A percentile compares a stretch with the other conserved stretches of the same genome.
Conservation (phyloP, 2,113 vertebrate species). For the Mesocricetus auratus region DNA sequence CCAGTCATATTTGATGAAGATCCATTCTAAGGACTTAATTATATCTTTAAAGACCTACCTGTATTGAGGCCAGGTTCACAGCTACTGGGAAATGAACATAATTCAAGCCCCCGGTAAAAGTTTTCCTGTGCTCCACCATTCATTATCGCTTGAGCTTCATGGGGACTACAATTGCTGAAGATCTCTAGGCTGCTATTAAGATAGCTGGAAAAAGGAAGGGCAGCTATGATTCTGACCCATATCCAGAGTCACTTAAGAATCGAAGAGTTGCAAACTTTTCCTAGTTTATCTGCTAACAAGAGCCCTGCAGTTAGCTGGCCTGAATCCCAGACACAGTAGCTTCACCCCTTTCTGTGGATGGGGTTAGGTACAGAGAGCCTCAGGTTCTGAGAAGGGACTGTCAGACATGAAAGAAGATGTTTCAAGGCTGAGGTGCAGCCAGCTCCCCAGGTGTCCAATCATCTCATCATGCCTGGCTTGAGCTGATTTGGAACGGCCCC, state of each 20-base stretch:
- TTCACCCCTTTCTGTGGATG: not conserved
- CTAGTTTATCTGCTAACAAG: not conserved
- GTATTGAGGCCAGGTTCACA: not conserved
- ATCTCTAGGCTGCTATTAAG: not conserved
- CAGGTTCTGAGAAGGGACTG: not conserved
- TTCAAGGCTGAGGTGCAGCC: not conserved
- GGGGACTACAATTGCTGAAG: not conserved
- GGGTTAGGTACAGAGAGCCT: not conserved
- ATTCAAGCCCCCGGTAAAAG: not conserved
- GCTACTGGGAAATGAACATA: not conserved
- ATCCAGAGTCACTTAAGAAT: not conserved
- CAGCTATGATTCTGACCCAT: not conserved
- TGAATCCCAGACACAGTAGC: not conserved
- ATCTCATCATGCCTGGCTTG: not conserved
- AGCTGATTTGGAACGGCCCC: not conserved
- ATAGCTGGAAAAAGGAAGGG: not conserved
- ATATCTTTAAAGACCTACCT: not conserved
- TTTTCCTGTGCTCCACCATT: not conserved
- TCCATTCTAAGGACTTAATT: not conserved
- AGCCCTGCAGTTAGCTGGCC: constrained; percentile 24
- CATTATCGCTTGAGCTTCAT: not conserved
- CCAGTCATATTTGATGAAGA: not conserved
- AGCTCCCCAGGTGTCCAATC: not conserved
- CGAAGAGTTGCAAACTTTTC: constrained; percentile 32
- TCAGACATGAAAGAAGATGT: constrained; percentile 13